Conservation (phyloP, 1,140 invertebrate genomes). For the Sitobion miscanthi region DNA sequence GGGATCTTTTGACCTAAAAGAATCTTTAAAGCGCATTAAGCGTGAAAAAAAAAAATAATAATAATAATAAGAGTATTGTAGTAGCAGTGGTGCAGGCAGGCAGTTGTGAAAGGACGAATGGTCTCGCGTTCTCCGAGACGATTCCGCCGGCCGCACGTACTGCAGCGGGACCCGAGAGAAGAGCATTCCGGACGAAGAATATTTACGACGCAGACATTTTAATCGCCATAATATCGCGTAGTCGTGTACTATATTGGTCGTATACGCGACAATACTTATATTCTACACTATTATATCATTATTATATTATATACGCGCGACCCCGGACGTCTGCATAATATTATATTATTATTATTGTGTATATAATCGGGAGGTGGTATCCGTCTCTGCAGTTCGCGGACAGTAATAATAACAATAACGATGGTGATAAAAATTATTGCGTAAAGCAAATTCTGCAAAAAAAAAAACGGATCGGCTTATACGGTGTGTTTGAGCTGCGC, state of each 20-base stretch:
- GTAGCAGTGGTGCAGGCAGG: neutral
- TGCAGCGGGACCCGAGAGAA: neutral
- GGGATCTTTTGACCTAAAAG: slow-evolving; percentile 21
- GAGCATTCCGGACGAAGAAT: neutral
- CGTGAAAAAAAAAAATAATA: neutral
- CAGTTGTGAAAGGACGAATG: neutral
- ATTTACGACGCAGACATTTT: slow-evolving; percentile 45
- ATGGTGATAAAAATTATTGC: too few relatives aligned
- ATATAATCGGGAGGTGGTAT: too few relatives aligned
- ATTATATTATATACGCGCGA: neutral
- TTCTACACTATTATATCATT: neutral
- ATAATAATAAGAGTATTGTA: neutral
- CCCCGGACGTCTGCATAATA: neutral
- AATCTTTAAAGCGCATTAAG: slow-evolving; percentile 24
- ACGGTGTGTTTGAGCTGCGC: neutral
- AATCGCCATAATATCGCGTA: slow-evolving; percentile 3
- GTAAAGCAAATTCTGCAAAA: too few relatives aligned
- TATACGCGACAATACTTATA: neutral
- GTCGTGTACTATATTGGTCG: neutral
- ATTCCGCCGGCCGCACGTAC: neutral
- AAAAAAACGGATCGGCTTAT: neutral
- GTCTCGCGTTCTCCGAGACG: too few relatives aligned
- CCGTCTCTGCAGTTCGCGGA: too few relatives aligned
- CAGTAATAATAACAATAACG: too few relatives aligned
- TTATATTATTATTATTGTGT: too few relatives aligned